Base-by-base conservation (phyloP, 2,797 vertebrate genomes). In the Balearica regulorum region DNA sequence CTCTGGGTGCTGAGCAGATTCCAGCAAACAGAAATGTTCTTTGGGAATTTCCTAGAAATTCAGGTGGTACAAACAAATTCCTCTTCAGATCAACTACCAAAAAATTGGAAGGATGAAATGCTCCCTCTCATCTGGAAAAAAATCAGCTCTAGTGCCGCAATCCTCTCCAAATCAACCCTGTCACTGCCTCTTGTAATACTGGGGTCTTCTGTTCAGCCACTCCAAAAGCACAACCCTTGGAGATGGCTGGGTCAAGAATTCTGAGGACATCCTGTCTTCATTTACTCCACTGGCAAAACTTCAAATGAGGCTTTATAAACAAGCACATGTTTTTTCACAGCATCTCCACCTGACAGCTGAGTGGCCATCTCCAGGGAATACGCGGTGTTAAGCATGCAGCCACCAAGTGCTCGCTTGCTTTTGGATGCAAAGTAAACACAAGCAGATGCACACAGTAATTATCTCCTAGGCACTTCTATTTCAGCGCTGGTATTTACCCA, bases 331-430 rank as follows among this genome's bases (percentile, higher is more conserved):
- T 58, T 79, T 66, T 58, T 22, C 51, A 15, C 48, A 68, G 60
- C 51, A 13, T 35, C 41, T 53, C 91, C 86, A 94, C 80, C 66
- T 91, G 93, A 22, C 54, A 62, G 87, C 68, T 49, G 90, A 93
- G 73, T 10, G 8, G 7, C 39, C 77, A 5, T 51, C 20, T 68
- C 92, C 49, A 17, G 83, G 78, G 81, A 83, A 83, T 6, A 26
- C 3, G 1, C 0, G 0, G 77, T 1, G 2, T 24, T 68, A 13
- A 18, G 49, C 54, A 21, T 0, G 1, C 46, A 39, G 83, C 37
- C 82, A 33, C 28, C 13, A 6, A 58, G 77, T 0, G 1, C 84
- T 80, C 21, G 0, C 66, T 82, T 6, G 9, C 31, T 61, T 64
- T 46, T 16, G 61, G n/a, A 39, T 11, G 80, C 85, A 77, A 66